phyloP scores from a whole-genome alignment of 2,888 invertebrate species.

The Apocheima hispidaria region DNA sequence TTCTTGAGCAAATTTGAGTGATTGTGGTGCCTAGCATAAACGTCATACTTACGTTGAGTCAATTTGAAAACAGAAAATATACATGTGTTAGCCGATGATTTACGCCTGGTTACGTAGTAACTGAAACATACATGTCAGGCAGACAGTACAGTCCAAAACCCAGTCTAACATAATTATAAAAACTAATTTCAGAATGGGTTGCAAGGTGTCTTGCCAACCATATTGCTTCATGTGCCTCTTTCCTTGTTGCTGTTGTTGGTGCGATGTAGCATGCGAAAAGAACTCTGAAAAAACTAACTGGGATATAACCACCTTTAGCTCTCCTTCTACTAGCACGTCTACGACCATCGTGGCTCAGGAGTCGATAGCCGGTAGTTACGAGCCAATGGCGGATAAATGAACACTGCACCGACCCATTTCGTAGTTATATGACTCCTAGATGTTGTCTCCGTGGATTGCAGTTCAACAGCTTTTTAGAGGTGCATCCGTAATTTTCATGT shows the following conservation, averaged over 20 bases:
- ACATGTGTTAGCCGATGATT: not conserved
- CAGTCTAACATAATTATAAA: not conserved
- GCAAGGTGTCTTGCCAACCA: slow-evolving; percentile 31
- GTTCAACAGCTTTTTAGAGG: not conserved
- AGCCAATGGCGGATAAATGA: not conserved
- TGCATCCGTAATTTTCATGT: not conserved
- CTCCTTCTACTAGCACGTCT: slow-evolving; percentile 19
- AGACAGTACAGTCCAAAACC: not conserved
- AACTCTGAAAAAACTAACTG: slow-evolving; percentile 1
- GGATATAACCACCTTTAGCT: not conserved
- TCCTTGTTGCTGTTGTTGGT: slow-evolving; percentile 35
- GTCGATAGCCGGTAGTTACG: slow-evolving; percentile 14
- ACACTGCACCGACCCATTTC: slow-evolving; percentile 1
- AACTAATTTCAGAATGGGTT: slow-evolving; percentile 26
- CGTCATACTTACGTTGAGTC: not conserved
- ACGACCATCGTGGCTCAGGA: slow-evolving; percentile 7
- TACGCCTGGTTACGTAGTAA: not conserved
- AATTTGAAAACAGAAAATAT: no score
- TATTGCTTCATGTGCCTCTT: slow-evolving; percentile 30
- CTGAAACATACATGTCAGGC: not conserved
- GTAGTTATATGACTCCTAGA: not conserved
- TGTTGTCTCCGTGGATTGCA: not conserved
- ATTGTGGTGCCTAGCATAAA: slow-evolving; percentile 1
- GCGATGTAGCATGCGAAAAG: slow-evolving; percentile 25
- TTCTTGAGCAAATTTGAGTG: slow-evolving; percentile 1